These are phyloP conservation scores for Camponotus floridanus DNA, from an alignment of 1,140 invertebrate genomes.

Conservation along the genomic window DNA sequence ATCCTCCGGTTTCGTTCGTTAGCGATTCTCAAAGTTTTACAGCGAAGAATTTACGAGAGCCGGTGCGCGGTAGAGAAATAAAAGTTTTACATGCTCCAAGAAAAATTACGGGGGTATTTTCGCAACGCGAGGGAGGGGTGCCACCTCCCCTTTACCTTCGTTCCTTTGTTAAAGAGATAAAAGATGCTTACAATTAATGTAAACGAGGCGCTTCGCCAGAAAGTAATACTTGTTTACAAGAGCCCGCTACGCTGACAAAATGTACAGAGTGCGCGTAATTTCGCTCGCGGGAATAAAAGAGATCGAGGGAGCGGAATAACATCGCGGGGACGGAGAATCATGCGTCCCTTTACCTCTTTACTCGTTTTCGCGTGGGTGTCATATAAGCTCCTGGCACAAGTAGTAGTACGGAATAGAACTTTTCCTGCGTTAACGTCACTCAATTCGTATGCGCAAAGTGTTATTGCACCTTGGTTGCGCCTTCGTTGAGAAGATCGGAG, in stretches of 20 bases:
- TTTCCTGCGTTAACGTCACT: conserved; percentile 39
- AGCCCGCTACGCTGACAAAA: conserved; percentile 10
- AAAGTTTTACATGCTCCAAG: conserved; percentile 19
- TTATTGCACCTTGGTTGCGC: conserved; percentile 6
- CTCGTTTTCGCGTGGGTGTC: not conserved
- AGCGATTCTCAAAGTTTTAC: conserved; percentile 11
- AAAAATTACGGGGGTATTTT: conserved; percentile 49
- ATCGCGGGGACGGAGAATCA: not conserved
- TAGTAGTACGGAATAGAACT: conserved; percentile 43
- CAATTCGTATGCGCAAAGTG: conserved; percentile 43
- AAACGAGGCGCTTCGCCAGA: conserved; percentile 44
- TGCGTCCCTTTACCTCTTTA: not conserved
- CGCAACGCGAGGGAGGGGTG: not conserved
- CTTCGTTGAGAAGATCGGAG: conserved; percentile 23
- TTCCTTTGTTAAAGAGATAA: conserved; percentile 47
- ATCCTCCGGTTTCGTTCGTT: not conserved
- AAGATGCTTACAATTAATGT: conserved; percentile 52
- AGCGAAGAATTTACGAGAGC: not conserved
- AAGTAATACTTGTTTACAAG: conserved; percentile 47
- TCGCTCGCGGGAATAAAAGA: conserved; percentile 14
- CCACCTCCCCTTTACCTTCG: not conserved
- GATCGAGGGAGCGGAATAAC: not conserved
- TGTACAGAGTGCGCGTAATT: conserved; percentile 32
- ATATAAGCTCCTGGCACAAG: conserved; percentile 1
- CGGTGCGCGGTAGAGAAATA: conserved; percentile 1